Evolutionary conservation across 2,113 vertebrate genomes (phyloP), one percentile per base, ranked within the genome.

Genomic region (Poeciliopsis occidentalis): DNA sequence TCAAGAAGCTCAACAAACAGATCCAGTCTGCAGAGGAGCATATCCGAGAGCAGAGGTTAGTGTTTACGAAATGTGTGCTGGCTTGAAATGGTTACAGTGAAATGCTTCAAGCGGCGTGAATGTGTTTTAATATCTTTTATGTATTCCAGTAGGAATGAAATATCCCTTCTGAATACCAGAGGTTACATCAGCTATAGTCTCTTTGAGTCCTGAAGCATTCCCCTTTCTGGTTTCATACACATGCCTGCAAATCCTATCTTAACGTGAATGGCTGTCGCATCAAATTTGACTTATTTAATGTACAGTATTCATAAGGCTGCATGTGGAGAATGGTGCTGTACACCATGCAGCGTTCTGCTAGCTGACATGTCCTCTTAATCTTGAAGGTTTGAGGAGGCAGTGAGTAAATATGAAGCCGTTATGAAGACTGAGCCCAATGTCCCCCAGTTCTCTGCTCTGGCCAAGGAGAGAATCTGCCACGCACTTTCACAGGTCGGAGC

Each of bases 1-100:
- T 99, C 29, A 99, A 99, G 93, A 99, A 99, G 87, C 96, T 99
- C 78, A 98, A 95, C 91, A 99, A 99, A 73, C 96, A 97, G 91
- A 96, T 99, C 0, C 89, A 92, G 75, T 93, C 96, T 73, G 97
- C 97, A 5, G 98, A 99, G 85, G 96, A 97, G 34, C 92, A 97
- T 54, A 97, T 99, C 83, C 93, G 94, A 90, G 95, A 97, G 82
- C 94, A 97, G 93, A 97, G 96, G 98, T 98, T 71, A 13, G 86
- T 85, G 41, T 24, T 37, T 57, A 8, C 11, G 24, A 57, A 7
- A 22, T 57, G 19, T 57, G 24, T 24, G 22, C 10, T n/a, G 17
- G 51, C 7, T 57, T 57, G 24, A n/a, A 57, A 57, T 57, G 24
- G 8, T 57, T 10, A 8, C 5, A 3, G 17, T 57, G 24, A 57